A percentile compares a stretch with the other conserved stretches of the same genome.
Evolutionary conservation across 2,888 invertebrate genomes (phyloP).

Genomic region (Lobophora halterata): DNA sequence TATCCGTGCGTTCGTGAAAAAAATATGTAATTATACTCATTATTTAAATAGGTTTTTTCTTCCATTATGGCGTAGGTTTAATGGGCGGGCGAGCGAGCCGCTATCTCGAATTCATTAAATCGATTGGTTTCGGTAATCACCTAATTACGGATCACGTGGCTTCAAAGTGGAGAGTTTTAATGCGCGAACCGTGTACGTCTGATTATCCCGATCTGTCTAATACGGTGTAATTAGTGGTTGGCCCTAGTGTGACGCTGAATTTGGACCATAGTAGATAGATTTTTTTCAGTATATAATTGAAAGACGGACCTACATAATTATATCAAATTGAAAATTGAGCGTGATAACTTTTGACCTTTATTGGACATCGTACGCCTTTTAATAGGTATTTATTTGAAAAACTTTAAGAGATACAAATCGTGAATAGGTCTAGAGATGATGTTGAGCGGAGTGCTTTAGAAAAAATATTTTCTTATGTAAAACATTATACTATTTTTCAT

Average conservation of each 20-base stretch:
- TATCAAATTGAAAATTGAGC: too few relatives aligned
- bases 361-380: too few relatives aligned
- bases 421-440: too few relatives aligned
- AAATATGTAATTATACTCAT: constrained; percentile 80
- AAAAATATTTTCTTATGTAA: too few relatives aligned
- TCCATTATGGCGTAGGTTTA: constrained; percentile 70
- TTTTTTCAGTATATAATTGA: too few relatives aligned
- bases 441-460: too few relatives aligned
- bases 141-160: constrained; percentile 77
- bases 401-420: too few relatives aligned
- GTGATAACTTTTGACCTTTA: too few relatives aligned
- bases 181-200: constrained; percentile 74
- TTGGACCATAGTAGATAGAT: not conserved
- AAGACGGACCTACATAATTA: too few relatives aligned
- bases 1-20: constrained; percentile 77
- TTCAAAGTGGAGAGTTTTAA: constrained; percentile 70
- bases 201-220: constrained; percentile 72
- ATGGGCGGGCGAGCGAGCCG: constrained; percentile 69
- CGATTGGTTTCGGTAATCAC: constrained; percentile 80
- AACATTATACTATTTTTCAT: too few relatives aligned
- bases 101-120: constrained; percentile 78
- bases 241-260: constrained; percentile 31
- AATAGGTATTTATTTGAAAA: too few relatives aligned
- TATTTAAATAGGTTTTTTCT: constrained; percentile 79
- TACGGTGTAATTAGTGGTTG: constrained; percentile 60